These are phyloP conservation scores for Sympetrum striolatum DNA, from an alignment of 2,888 invertebrate species.

Conservation along the genomic window DNA sequence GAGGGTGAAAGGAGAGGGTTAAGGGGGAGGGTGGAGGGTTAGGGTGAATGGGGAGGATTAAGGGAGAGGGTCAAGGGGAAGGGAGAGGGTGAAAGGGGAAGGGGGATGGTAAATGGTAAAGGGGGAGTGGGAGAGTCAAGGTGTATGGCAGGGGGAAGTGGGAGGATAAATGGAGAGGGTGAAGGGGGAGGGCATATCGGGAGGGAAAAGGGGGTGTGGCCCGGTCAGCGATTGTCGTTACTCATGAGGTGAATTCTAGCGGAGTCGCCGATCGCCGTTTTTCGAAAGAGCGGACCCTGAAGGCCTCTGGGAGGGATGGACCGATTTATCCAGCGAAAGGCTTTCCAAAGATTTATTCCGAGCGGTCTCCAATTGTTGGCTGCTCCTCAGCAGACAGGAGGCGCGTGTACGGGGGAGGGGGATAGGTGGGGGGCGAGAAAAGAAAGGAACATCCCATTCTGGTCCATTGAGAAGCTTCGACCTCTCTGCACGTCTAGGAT, in stretches of 20 bases:
- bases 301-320: background rate
- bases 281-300: background rate
- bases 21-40: too few species aligned
- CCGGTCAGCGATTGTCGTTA: constrained; percentile 22
- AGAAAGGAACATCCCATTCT: background rate
- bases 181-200: background rate
- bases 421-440: background rate
- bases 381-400: background rate
- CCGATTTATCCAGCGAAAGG: background rate
- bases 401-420: background rate
- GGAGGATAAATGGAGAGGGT: background rate
- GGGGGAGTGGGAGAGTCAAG: too few species aligned
- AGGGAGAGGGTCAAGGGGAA: too few species aligned
- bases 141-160: too few species aligned
- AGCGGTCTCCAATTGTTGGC: background rate
- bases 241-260: constrained; percentile 6
- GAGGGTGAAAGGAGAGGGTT: background rate
- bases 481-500: background rate
- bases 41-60: too few species aligned
- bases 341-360: constrained; percentile 14
- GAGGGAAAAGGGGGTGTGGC: background rate
- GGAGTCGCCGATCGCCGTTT: background rate
- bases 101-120: too few species aligned
- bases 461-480: background rate
- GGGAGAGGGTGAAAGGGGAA: too few species aligned